These are phyloP conservation scores for Clitarchus hookeri DNA, from an alignment of 2,888 invertebrate genomes.

Conservation along the genomic window DNA sequence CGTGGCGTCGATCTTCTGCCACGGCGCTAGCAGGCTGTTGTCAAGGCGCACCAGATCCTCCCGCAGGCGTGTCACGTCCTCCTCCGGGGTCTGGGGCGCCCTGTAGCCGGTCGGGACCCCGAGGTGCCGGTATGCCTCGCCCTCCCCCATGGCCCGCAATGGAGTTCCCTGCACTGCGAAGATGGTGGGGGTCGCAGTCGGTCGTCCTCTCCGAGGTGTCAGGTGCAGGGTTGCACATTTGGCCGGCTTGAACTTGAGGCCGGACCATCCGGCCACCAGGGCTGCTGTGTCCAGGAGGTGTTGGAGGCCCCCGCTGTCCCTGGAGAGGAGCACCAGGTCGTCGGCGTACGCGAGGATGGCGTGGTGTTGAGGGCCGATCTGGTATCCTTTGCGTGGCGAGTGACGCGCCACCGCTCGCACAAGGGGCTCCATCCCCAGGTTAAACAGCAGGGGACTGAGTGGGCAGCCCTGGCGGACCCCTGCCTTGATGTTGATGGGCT, in stretches of 20 bases:
- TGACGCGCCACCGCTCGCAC: background rate
- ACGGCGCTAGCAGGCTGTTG: constrained; percentile 42
- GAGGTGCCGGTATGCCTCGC: background rate
- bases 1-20: constrained; percentile 45
- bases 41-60: constrained; percentile 16
- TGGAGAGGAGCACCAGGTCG: background rate
- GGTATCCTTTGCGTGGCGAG: background rate
- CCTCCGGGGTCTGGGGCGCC: constrained; percentile 42
- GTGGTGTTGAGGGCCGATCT: constrained; percentile 34
- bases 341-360: constrained; percentile 18
- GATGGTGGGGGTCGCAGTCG: background rate
- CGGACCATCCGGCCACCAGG: constrained; percentile 32
- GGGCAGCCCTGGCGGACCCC: background rate
- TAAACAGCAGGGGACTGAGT: background rate
- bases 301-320: background rate
- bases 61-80: constrained; percentile 30
- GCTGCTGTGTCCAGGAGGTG: background rate
- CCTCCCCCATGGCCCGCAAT: background rate
- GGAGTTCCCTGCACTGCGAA: background rate
- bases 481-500: background rate
- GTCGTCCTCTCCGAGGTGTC: fast-evolving
- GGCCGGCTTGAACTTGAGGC: constrained; percentile 47
- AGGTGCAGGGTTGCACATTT: background rate
- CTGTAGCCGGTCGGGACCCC: constrained; percentile 35
- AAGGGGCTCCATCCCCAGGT: background rate